Evolutionary conservation across 37 sponge, comb jelly and placozoan genomes (phyloP).

Genomic region (Ephydatia muelleri): DNA sequence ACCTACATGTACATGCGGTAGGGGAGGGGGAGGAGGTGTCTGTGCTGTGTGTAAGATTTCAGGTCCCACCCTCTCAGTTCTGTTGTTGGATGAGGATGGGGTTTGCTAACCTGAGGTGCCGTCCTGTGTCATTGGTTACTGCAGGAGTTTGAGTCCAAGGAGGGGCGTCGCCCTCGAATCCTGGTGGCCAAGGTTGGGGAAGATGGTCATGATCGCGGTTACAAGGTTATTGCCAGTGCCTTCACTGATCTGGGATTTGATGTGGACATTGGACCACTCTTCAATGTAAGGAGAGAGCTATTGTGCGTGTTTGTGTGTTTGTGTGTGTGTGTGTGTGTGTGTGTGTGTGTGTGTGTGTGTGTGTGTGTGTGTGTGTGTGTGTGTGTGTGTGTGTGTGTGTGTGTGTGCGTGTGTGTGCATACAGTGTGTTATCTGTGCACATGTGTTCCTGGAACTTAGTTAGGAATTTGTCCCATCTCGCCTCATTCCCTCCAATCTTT

Average conservation of each 20-base stretch:
- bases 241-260: constrained; percentile 99
- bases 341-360: no score
- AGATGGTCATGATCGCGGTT: constrained; percentile 97
- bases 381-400: constrained; percentile 5
- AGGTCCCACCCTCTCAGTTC: no score
- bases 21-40: neutral
- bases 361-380: no score
- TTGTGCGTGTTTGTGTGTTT: no score
- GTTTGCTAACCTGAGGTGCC: no score
- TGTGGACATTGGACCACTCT: constrained; percentile 98
- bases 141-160: constrained; percentile 79
- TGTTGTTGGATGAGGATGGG: no score
- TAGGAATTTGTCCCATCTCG: neutral
- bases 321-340: no score
- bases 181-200: constrained; percentile 98
- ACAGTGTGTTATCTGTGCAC: neutral
- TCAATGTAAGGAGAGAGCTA: constrained; percentile 59
- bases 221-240: constrained; percentile 95
- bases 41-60: neutral
- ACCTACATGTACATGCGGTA: no score
- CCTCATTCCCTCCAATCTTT: constrained; percentile 2
- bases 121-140: neutral
- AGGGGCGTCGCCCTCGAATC: constrained; percentile 92
- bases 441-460: neutral
- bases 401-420: neutral